Percentiles rank a stretch among this genome's conserved stretches.
Evolutionary conservation across 2,888 invertebrate species (phyloP).

Genomic region (Tetrapedia diversipes): DNA sequence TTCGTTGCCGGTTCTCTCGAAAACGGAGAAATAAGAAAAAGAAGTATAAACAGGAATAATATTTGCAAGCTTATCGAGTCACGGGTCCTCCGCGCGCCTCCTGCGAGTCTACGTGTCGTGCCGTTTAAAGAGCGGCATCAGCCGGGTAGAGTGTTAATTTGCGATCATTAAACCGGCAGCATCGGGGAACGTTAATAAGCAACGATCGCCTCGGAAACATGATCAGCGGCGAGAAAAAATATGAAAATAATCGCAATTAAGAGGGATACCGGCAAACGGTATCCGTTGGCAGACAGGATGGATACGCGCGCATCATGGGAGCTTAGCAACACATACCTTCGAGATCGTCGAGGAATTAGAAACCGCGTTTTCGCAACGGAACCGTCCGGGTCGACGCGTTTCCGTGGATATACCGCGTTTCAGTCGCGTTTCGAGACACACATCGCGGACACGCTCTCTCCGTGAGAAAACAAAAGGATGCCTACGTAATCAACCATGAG

Average conservation of each 20-base stretch:
- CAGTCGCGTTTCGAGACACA: not conserved
- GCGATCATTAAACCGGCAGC: not conserved
- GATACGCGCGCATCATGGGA: no score
- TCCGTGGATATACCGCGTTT: not conserved
- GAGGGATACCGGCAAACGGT: slow-evolving; percentile 9
- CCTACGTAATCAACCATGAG: slow-evolving; percentile 30
- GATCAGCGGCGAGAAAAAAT: not conserved
- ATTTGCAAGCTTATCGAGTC: not conserved
- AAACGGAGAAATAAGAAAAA: not conserved
- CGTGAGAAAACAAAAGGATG: slow-evolving; percentile 57
- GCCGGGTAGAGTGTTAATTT: slow-evolving; percentile 2
- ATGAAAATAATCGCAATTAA: slow-evolving; percentile 10
- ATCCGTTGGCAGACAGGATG: not conserved
- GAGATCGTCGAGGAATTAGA: not conserved
- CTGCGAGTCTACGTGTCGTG: not conserved
- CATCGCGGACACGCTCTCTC: slow-evolving; percentile 13
- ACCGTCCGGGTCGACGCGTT: not conserved
- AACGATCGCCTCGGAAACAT: not conserved
- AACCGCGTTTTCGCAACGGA: not conserved
- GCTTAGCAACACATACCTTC: not conserved
- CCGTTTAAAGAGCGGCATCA: slow-evolving; percentile 3
- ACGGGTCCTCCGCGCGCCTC: not conserved
- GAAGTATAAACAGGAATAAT: not conserved
- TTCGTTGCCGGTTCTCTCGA: not conserved
- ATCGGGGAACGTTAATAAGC: slow-evolving; percentile 1